Percentiles rank a stretch among this genome's conserved stretches.
Conservation (phyloP, 1,140 invertebrate genomes). For the Drosophila funebris region DNA sequence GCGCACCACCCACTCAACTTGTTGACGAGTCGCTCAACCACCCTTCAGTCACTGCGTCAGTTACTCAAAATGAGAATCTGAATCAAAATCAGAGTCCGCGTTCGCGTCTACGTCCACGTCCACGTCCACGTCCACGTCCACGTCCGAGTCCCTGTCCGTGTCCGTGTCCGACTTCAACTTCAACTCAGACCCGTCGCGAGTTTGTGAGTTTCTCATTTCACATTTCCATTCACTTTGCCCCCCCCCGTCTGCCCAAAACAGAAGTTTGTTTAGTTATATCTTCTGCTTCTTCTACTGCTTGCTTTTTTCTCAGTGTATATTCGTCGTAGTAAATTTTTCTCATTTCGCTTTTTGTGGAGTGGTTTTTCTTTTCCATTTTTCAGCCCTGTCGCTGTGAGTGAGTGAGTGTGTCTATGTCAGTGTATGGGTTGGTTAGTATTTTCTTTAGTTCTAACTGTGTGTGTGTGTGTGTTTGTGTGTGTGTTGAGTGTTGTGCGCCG, state of each 20-base stretch:
- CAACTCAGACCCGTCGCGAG: not conserved
- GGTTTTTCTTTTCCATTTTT: constrained; percentile 58
- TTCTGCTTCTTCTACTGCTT: not conserved
- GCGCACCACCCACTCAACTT: constrained; percentile 29
- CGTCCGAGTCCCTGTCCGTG: not conserved
- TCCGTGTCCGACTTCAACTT: not conserved
- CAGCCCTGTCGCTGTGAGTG: constrained; percentile 36
- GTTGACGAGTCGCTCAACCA: constrained; percentile 34
- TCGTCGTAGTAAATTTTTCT: constrained; percentile 73
- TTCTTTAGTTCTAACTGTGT: constrained; percentile 40
- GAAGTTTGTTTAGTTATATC: constrained; percentile 42
- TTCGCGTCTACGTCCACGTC: not conserved
- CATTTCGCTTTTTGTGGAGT: constrained; percentile 81
- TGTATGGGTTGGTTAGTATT: constrained; percentile 33
- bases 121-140: not conserved
- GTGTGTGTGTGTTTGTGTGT: constrained; percentile 22
- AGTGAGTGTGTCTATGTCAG: constrained; percentile 20
- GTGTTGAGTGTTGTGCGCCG: constrained; percentile 37
- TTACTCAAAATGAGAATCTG: constrained; percentile 43
- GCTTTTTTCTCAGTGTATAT: constrained; percentile 59
- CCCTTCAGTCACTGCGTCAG: constrained; percentile 36
- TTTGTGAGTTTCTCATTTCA: constrained; percentile 49
- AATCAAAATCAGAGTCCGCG: not conserved
- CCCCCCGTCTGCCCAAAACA: constrained; percentile 54
- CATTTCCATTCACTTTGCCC: constrained; percentile 54